Conservation (phyloP, 2,888 invertebrate genomes). For the Tetheella fluctuosa region DNA sequence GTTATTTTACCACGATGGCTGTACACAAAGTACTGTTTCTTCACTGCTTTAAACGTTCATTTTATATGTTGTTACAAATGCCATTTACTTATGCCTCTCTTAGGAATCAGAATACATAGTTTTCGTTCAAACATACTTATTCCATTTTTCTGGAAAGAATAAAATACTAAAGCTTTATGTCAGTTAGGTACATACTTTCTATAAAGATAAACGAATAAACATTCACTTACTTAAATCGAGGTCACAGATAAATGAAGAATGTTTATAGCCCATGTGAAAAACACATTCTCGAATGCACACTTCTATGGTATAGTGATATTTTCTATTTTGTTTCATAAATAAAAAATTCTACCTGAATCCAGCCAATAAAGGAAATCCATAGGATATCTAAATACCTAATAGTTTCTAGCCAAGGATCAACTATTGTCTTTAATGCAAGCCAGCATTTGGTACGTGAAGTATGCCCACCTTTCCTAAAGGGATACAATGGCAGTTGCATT, state of each 20-base stretch:
- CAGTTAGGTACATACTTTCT: too few species aligned
- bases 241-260: slow-evolving; percentile 7
- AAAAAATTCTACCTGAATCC: slow-evolving; percentile 10
- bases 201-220: too few species aligned
- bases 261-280: slow-evolving; percentile 9
- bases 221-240: neutral
- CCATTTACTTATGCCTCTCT: neutral
- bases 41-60: slow-evolving; percentile 3
- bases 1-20: slow-evolving; percentile 32
- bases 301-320: neutral
- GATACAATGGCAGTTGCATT: slow-evolving; percentile 66
- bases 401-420: slow-evolving; percentile 41
- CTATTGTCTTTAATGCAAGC: slow-evolving; percentile 53
- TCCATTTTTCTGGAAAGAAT: neutral
- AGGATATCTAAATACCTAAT: slow-evolving; percentile 39
- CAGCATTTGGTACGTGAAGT: slow-evolving; percentile 58
- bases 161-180: neutral
- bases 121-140: neutral
- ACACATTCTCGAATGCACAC: slow-evolving; percentile 4
- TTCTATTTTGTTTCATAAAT: slow-evolving; percentile 13
- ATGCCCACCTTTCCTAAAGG: slow-evolving; percentile 59
- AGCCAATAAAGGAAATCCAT: slow-evolving; percentile 21
- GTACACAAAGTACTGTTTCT: slow-evolving; percentile 14
- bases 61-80: neutral
- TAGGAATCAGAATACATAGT: neutral